phyloP scores from a whole-genome alignment of 2,113 vertebrate species.

The Anser brachyrhynchus region DNA sequence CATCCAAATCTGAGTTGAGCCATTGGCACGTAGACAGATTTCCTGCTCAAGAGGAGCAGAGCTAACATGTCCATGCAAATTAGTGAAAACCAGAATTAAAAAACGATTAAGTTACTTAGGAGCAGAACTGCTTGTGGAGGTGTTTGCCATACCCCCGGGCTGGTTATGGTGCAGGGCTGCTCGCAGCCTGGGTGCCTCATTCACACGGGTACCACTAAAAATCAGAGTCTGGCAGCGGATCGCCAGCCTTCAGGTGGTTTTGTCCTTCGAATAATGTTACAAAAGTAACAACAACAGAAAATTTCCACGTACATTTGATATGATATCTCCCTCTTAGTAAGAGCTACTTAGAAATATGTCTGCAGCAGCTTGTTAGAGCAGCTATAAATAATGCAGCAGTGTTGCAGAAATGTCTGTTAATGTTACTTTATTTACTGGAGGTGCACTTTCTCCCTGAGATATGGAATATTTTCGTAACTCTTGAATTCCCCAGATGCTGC shows the following conservation, averaged over 20 bases:
- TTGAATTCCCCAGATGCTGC: neutral
- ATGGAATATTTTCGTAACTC: neutral
- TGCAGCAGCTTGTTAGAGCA: neutral
- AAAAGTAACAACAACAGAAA: too few species aligned
- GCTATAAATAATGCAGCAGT: slow-evolving; percentile 23
- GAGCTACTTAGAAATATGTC: neutral
- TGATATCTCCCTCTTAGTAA: neutral
- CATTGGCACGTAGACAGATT: fast-evolving
- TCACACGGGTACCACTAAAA: fast-evolving
- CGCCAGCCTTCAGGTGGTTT: neutral
- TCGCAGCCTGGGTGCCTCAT: neutral
- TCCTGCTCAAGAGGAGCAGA: neutral
- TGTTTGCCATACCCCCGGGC: fast-evolving
- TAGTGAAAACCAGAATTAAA: neutral
- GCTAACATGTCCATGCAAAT: neutral
- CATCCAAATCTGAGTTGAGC: neutral
- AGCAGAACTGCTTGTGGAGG: neutral
- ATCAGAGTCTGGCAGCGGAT: neutral
- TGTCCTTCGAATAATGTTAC: neutral
- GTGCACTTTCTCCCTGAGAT: neutral
- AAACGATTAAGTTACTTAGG: neutral
- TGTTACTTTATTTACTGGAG: neutral
- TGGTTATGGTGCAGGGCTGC: fast-evolving
- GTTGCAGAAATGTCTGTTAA: neutral
- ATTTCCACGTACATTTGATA: fast-evolving